Percentiles rank a stretch among this genome's conserved stretches.
phyloP scores from a whole-genome alignment of 2,797 vertebrate species.

The Cuculus canorus region DNA sequence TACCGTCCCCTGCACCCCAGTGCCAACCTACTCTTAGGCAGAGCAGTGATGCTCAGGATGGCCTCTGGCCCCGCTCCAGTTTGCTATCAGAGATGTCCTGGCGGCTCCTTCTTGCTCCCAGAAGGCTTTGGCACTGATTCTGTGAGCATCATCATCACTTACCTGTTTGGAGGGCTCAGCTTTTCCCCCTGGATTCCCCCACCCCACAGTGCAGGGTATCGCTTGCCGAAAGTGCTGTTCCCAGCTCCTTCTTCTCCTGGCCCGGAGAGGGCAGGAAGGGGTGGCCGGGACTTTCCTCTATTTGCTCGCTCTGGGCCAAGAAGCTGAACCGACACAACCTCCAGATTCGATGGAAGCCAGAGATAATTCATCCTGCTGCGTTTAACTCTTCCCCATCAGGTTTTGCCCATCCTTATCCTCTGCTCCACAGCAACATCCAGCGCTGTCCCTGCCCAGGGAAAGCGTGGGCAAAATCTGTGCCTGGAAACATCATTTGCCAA shows the following conservation, averaged over 20 bases:
- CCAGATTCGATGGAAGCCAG: not conserved
- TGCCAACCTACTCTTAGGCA: not conserved
- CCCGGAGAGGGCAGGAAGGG: not conserved
- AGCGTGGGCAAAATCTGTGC: not conserved
- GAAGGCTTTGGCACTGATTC: not conserved
- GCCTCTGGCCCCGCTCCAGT: not conserved
- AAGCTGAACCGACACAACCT: not conserved
- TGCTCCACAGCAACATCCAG: not conserved
- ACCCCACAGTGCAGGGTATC: not conserved
- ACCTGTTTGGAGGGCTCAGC: not conserved
- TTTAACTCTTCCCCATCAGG: not conserved
- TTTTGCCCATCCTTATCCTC: not conserved
- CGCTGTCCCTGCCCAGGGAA: not conserved
- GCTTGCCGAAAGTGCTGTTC: not conserved
- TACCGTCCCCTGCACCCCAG: not conserved
- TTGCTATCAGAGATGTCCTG: not conserved
- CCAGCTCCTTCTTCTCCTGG: not conserved
- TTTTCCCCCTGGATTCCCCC: not conserved
- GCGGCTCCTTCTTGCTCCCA: rapidly evolving
- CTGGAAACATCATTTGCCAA: not conserved
- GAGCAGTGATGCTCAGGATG: rapidly evolving
- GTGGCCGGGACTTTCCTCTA: not conserved
- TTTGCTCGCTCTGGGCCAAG: not conserved
- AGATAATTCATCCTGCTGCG: not conserved
- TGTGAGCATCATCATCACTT: not conserved